phyloP scores from a whole-genome alignment of 2,113 vertebrate species.

The Atrichornis clamosus region DNA sequence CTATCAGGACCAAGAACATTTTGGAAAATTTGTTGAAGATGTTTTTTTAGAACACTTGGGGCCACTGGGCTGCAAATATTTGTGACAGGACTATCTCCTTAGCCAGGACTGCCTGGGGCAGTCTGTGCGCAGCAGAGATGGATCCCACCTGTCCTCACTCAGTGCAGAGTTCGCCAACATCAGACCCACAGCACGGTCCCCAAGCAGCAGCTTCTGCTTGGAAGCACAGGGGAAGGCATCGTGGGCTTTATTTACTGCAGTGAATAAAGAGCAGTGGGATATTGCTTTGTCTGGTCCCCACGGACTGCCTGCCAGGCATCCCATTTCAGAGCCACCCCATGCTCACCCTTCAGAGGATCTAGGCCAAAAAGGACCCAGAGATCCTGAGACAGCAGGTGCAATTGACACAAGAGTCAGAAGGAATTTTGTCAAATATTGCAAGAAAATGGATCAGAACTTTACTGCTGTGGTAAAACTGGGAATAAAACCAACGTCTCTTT shows the following conservation, averaged over 20 bases:
- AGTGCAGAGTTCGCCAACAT: rapidly evolving
- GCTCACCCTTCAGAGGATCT: neutral
- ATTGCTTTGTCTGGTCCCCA: neutral
- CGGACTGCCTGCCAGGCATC: neutral
- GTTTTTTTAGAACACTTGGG: neutral
- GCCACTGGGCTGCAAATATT: neutral
- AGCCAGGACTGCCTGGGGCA: neutral
- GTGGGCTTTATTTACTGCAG: neutral
- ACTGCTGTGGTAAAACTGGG: neutral
- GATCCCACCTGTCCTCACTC: neutral
- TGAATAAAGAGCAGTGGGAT: neutral
- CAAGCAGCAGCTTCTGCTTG: neutral
- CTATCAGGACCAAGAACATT: neutral
- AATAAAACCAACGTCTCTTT: neutral
- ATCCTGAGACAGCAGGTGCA: neutral
- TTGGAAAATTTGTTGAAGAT: neutral
- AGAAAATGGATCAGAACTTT: neutral
- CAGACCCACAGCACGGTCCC: neutral
- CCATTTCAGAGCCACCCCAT: neutral
- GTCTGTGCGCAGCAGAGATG: neutral
- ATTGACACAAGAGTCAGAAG: neutral
- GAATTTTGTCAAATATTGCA: neutral
- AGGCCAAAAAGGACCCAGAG: neutral
- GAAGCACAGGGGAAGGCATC: neutral
- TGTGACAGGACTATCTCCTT: neutral